phyloP scores from a whole-genome alignment of 1,140 invertebrate genomes.

The Liolophura sinensis region DNA sequence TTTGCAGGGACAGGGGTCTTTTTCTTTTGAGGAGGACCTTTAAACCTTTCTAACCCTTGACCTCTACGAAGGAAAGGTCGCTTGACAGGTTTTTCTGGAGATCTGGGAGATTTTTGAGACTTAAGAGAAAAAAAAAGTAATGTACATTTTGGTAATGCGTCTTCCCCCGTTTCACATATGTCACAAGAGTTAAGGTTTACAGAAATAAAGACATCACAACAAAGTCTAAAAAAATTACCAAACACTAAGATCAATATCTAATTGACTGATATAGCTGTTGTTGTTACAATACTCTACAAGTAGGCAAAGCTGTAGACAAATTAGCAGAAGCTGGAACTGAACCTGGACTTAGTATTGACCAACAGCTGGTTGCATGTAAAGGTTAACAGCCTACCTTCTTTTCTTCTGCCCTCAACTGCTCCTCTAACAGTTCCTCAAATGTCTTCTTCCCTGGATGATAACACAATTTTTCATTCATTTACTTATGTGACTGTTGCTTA shows the following conservation, averaged over 20 bases:
- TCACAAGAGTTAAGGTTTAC: background rate
- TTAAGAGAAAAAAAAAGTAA: background rate
- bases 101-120: conserved; percentile 15
- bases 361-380: too few species aligned
- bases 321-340: too few species aligned
- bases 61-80: conserved; percentile 47
- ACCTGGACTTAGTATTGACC: background rate
- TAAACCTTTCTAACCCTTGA: conserved; percentile 47
- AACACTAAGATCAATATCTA: too few species aligned
- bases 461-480: too few species aligned
- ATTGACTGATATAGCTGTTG: too few species aligned
- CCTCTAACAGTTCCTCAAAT: conserved; percentile 53
- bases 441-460: conserved; percentile 37
- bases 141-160: background rate
- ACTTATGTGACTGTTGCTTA: too few species aligned
- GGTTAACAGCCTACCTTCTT: conserved; percentile 29
- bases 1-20: background rate
- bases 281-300: too few species aligned
- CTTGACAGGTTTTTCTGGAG: conserved; percentile 20
- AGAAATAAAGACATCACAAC: background rate
- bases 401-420: conserved; percentile 44
- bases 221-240: too few species aligned
- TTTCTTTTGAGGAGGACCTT: background rate
- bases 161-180: background rate
- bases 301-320: too few species aligned